Percentiles rank a stretch among this genome's conserved stretches.
These are phyloP conservation scores for Herpetotheres cachinnans DNA, from an alignment of 2,113 vertebrate species.

Conservation along the genomic window DNA sequence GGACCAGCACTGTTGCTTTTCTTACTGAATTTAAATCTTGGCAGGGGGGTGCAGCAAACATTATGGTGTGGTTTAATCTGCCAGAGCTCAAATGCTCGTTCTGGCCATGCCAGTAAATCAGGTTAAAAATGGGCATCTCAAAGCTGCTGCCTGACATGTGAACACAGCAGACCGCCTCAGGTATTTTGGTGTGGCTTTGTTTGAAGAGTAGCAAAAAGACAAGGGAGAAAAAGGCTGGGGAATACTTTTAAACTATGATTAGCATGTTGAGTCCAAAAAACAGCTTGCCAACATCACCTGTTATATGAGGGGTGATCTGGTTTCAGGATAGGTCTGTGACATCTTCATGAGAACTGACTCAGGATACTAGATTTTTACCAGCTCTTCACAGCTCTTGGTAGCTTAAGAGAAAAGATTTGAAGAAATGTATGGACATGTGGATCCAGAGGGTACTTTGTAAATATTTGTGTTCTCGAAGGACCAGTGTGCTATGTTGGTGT, in stretches of 20 bases:
- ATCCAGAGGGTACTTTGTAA: neutral
- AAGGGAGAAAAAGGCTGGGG: neutral
- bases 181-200: neutral
- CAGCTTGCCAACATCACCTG: neutral
- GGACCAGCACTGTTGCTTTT: neutral
- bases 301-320: neutral
- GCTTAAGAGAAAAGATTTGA: neutral
- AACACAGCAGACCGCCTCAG: neutral
- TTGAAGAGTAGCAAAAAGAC: neutral
- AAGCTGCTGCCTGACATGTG: neutral
- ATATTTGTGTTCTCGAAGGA: neutral
- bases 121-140: neutral
- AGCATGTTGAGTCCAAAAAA: neutral
- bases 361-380: neutral
- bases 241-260: neutral
- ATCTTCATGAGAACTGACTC: neutral
- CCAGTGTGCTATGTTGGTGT: fast-evolving
- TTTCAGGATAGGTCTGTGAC: neutral
- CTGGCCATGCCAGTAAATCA: neutral
- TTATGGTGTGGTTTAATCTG: neutral
- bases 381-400: neutral
- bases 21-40: neutral
- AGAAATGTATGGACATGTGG: neutral
- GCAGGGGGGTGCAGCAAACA: neutral
- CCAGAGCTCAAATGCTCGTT: neutral